Conservation (phyloP, 2,797 vertebrate genomes). For the Poecile montanus region DNA sequence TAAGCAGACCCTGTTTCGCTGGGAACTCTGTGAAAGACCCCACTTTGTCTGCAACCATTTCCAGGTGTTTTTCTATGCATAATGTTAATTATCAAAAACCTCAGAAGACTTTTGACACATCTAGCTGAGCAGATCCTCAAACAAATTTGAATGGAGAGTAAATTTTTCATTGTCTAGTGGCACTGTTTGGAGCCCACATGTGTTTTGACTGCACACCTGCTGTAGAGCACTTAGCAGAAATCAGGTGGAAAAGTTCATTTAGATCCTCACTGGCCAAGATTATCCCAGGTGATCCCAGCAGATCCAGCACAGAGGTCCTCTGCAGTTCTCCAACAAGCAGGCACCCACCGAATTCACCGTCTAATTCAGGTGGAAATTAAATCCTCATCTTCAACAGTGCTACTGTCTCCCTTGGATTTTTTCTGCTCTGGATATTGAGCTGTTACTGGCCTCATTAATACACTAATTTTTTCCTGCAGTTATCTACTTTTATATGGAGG, state of each 20-base stretch:
- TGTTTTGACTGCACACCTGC: not conserved
- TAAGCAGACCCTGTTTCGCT: accelerated
- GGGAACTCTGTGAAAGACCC: not conserved
- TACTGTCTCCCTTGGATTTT: not conserved
- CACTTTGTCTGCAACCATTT: not conserved
- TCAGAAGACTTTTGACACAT: not conserved
- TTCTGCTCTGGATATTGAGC: not conserved
- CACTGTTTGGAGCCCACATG: not conserved
- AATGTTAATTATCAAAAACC: not conserved
- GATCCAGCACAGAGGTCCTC: not conserved
- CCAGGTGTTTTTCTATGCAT: not conserved
- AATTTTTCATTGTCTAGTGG: not conserved
- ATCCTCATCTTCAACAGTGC: not conserved
- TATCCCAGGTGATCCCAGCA: not conserved
- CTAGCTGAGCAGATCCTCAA: not conserved
- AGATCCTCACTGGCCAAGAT: not conserved
- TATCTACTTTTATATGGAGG: not conserved
- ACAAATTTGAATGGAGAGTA: not conserved
- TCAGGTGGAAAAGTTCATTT: not conserved
- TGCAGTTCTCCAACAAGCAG: not conserved
- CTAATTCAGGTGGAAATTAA: not conserved
- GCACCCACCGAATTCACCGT: not conserved
- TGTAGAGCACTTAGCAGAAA: not conserved
- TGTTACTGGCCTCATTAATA: slow-evolving; percentile 13
- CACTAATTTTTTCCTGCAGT: not conserved